phyloP scores from a whole-genome alignment of 23 tunicate species.

The Halocynthia roretzi region DNA sequence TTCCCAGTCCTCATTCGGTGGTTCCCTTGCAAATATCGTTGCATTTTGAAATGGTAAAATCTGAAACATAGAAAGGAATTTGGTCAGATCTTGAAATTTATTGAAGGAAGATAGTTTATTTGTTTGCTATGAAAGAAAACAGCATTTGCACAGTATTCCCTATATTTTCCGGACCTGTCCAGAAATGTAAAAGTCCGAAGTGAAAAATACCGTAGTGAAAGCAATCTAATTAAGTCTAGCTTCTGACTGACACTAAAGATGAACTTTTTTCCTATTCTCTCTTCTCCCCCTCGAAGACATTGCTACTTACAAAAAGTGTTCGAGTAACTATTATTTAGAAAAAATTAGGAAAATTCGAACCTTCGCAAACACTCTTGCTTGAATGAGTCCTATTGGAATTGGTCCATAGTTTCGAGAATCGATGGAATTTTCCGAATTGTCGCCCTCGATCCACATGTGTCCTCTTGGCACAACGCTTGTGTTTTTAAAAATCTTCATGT shows the following conservation, averaged over 20 bases:
- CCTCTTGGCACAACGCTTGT: slow-evolving; percentile 66
- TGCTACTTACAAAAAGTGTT: no score
- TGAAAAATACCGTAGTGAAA: no score
- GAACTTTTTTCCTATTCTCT: no score
- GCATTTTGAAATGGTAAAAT: slow-evolving; percentile 5
- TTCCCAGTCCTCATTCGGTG: background rate
- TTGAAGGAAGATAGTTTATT: background rate
- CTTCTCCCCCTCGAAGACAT: no score
- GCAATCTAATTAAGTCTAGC: no score
- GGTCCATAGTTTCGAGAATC: slow-evolving; percentile 90
- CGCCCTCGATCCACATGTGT: slow-evolving; percentile 95
- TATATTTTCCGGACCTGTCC: background rate
- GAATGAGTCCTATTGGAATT: slow-evolving; percentile 57
- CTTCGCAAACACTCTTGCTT: slow-evolving; percentile 37
- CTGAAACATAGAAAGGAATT: background rate
- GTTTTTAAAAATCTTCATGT: slow-evolving; percentile 6
- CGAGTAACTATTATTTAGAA: background rate
- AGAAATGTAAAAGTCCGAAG: background rate
- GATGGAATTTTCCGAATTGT: slow-evolving; percentile 49
- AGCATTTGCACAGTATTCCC: background rate
- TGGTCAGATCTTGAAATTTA: background rate
- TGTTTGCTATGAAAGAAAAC: background rate
- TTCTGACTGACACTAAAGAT: no score
- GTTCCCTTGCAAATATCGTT: slow-evolving; percentile 14
- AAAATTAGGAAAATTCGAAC: no score